Conservation (phyloP, 2,797 vertebrate species). For the Enteromius mattozi region DNA sequence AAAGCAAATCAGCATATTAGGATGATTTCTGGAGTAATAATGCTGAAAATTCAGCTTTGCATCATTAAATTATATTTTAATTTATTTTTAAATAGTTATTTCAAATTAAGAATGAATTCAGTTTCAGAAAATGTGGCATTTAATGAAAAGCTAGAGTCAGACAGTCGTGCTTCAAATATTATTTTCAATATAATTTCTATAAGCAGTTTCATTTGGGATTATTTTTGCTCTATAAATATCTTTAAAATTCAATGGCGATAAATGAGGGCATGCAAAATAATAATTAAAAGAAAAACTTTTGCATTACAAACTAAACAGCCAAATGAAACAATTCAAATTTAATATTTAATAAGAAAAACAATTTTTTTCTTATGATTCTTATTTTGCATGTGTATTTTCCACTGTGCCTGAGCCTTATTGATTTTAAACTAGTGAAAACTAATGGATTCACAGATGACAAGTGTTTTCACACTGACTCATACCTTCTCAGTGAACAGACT, state of each 20-base stretch:
- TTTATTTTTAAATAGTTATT: not conserved
- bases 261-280: not conserved
- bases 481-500: not conserved
- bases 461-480: not conserved
- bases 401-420: not conserved
- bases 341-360: not conserved
- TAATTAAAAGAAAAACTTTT: not conserved
- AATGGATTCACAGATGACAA: not conserved
- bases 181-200: not conserved
- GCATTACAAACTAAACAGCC: not conserved
- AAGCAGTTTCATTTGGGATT: not conserved
- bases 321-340: not conserved
- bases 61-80: not conserved
- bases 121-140: too few relatives aligned
- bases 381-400: not conserved
- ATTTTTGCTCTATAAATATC: too few relatives aligned
- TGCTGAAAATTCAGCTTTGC: not conserved
- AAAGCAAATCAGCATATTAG: not conserved
- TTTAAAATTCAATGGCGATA: not conserved
- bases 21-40: not conserved
- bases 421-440: not conserved
- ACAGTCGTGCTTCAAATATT: too few relatives aligned
- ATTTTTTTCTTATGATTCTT: too few relatives aligned
- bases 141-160: too few relatives aligned
- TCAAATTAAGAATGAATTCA: not conserved